phyloP scores from a whole-genome alignment of 2,888 invertebrate genomes.

The Coelopa pilipes region DNA sequence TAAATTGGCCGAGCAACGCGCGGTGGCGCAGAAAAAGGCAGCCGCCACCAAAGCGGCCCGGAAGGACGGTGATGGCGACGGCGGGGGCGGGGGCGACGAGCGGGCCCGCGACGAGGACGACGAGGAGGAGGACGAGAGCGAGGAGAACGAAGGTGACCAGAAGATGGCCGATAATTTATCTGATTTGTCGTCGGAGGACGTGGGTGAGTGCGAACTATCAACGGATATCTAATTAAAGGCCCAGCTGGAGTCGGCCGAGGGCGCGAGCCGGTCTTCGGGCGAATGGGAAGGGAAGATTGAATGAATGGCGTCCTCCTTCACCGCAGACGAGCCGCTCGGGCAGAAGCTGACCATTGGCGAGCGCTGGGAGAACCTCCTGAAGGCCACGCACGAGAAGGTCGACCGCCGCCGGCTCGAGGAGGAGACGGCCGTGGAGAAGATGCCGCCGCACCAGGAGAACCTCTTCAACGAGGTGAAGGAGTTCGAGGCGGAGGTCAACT shows the following conservation, averaged over 20 bases:
- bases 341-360: slow-evolving; percentile 69
- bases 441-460: slow-evolving; percentile 57
- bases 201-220: slow-evolving; percentile 45
- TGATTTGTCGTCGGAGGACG: slow-evolving; percentile 41
- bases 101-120: slow-evolving; percentile 31
- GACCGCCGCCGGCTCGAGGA: slow-evolving; percentile 60
- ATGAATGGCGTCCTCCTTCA: background rate
- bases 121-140: slow-evolving; percentile 41
- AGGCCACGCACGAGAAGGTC: slow-evolving; percentile 68
- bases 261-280: too few species aligned
- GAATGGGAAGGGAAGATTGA: background rate
- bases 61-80: slow-evolving; percentile 48
- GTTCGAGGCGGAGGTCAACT: slow-evolving; percentile 69
- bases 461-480: slow-evolving; percentile 67
- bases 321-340: slow-evolving; percentile 46
- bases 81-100: slow-evolving; percentile 35
- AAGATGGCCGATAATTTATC: slow-evolving; percentile 38
- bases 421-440: slow-evolving; percentile 52
- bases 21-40: slow-evolving; percentile 42
- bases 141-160: slow-evolving; percentile 45
- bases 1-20: slow-evolving; percentile 44
- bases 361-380: slow-evolving; percentile 70
- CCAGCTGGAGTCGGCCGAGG: too few species aligned
- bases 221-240: slow-evolving; percentile 36
- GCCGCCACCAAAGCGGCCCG: slow-evolving; percentile 34